Base-by-base conservation (phyloP, 2,888 invertebrate genomes). In the Athripsodes cinereus region DNA sequence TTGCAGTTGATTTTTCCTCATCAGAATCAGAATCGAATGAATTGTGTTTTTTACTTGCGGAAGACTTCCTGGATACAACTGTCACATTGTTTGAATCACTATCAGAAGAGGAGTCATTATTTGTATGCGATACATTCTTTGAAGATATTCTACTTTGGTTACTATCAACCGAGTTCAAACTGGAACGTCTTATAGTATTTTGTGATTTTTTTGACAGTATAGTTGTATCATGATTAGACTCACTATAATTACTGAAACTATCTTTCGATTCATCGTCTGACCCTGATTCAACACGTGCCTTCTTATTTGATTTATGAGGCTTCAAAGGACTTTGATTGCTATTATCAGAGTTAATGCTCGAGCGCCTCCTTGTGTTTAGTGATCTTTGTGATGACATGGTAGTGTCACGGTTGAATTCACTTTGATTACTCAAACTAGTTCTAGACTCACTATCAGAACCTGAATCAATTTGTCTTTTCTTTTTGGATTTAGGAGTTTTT, bases 61-160 rank as follows among this genome's bases (percentile, higher is more conserved):
- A 34, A 34, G 52, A 13, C 10, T 26, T 34, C 31, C 19, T 1
- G 1, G 2, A 18, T 44, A 46, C 13, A 13, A 40, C 40, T n/a
- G 40, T 40, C 3, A 16, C 8, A 35, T 13, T 55, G 22, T 55
- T 35, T 35, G 48, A n/a, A 22, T 31, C 35, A 49, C 48, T 31
- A 54, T 49, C 40, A 2, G 49, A 50, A 2, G 22, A 20, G 44
- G 3, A 8, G 20, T 19, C 19, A 40, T 13, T 16, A 40, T 40
- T 16, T 8, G 40, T 8, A 40, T 13, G 2, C 2, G 40, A 40
- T n/a, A 2, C 13, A 5, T 40, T 40, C 13, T 16, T 40, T 13
- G 40, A 8, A 8, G 40, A 40, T 40, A 8, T 40, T 13, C 13
- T 3, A 26, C 26, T 26, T 26, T 26, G 26, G 26, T 26, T 40